phyloP scores from a whole-genome alignment of 2,113 vertebrate genomes.

The Eublepharis macularius region DNA sequence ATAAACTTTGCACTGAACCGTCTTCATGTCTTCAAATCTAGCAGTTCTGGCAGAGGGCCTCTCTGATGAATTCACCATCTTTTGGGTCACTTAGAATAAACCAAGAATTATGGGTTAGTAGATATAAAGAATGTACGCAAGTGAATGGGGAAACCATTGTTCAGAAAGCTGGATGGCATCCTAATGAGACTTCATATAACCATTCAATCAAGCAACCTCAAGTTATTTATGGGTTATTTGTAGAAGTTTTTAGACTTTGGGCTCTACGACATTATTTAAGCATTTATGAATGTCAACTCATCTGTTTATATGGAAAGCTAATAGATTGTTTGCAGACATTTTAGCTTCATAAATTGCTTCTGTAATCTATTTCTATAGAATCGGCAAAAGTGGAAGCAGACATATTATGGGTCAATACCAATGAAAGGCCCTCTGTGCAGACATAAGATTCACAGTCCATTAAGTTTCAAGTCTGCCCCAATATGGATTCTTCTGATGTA shows the following conservation, averaged over 20 bases:
- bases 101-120: neutral
- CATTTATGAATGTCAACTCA: slow-evolving; percentile 77
- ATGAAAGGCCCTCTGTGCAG: slow-evolving; percentile 66
- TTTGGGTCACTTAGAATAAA: neutral
- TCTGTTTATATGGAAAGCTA: slow-evolving; percentile 72
- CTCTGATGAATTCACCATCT: slow-evolving; percentile 29
- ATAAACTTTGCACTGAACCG: neutral
- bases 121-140: slow-evolving; percentile 44
- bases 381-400: slow-evolving; percentile 61
- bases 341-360: slow-evolving; percentile 67
- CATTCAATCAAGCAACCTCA: slow-evolving; percentile 59
- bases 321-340: slow-evolving; percentile 74
- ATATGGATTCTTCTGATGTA: slow-evolving; percentile 85
- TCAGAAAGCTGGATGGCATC: slow-evolving; percentile 55
- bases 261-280: slow-evolving; percentile 73
- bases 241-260: slow-evolving; percentile 63
- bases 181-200: slow-evolving; percentile 62
- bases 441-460: slow-evolving; percentile 80
- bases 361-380: slow-evolving; percentile 74
- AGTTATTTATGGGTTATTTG: slow-evolving; percentile 65
- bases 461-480: slow-evolving; percentile 81
- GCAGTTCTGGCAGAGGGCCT: neutral
- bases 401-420: slow-evolving; percentile 75
- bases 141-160: slow-evolving; percentile 53
- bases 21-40: neutral